phyloP scores from a whole-genome alignment of 2,797 vertebrate species.

The Centropyge bicolor region DNA sequence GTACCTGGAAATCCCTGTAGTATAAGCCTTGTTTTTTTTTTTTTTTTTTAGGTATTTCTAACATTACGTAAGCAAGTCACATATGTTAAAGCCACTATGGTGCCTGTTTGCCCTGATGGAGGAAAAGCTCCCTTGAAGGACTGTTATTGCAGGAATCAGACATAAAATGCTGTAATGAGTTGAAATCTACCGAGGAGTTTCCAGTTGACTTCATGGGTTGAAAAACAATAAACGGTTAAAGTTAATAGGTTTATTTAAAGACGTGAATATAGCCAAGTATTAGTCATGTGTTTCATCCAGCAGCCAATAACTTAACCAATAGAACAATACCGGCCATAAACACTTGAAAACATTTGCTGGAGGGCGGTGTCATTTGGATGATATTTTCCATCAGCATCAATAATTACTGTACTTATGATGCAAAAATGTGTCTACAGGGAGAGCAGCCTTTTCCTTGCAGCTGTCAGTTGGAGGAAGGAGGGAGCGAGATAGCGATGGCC shows the following conservation, averaged over 20 bases:
- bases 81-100: slow-evolving; percentile 1
- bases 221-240: slow-evolving; percentile 16
- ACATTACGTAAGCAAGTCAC: not conserved
- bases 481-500: slow-evolving; percentile 12
- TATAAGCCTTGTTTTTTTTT: not conserved
- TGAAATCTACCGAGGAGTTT: not conserved
- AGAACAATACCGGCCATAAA: slow-evolving; percentile 8
- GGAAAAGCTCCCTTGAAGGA: not conserved
- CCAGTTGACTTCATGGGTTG: not conserved
- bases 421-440: not conserved
- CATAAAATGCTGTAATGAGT: not conserved
- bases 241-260: not conserved
- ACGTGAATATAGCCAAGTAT: not conserved
- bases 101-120: not conserved
- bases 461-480: slow-evolving; percentile 9
- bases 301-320: not conserved
- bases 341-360: not conserved
- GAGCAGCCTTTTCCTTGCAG: slow-evolving; percentile 3
- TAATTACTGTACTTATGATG: slow-evolving; percentile 9
- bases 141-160: slow-evolving; percentile 4
- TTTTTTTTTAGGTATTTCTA: not conserved
- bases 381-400: slow-evolving; percentile 5
- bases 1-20: slow-evolving; percentile 45
- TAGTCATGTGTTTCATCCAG: slow-evolving; percentile 6
- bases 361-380: not conserved